Conservation (phyloP, 2,797 vertebrate species). For the Taeniopygia guttata region DNA sequence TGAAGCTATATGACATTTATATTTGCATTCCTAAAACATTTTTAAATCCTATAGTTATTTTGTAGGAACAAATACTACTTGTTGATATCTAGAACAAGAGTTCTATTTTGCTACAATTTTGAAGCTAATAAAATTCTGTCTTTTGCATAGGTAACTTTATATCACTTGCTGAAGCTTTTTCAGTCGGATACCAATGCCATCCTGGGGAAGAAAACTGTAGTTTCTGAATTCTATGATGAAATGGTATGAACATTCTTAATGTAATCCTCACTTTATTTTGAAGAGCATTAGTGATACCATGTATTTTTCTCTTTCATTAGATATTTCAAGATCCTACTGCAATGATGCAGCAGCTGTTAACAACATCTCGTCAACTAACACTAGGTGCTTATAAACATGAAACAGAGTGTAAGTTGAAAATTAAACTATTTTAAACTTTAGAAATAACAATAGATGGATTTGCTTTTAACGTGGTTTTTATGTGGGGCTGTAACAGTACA, state of each 20-base stretch:
- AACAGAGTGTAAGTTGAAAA: constrained; percentile 90
- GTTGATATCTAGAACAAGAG: background rate
- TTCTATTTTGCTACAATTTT: background rate
- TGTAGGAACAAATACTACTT: background rate
- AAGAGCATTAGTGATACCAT: background rate
- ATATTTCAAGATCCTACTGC: constrained; percentile 99
- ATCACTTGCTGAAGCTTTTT: constrained; percentile 96
- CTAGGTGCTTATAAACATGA: constrained; percentile 97
- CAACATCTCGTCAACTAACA: constrained; percentile 93
- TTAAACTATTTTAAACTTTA: background rate
- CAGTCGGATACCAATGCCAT: constrained; percentile 97
- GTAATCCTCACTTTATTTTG: background rate
- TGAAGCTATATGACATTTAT: background rate
- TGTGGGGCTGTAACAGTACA: background rate
- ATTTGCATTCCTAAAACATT: background rate
- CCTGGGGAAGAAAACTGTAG: constrained; percentile 94
- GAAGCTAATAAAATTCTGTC: constrained; percentile 8
- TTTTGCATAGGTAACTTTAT: constrained; percentile 89
- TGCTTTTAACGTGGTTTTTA: background rate
- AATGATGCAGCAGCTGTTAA: constrained; percentile 98
- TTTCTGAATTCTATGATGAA: constrained; percentile 98
- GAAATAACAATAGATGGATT: background rate
- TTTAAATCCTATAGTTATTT: background rate
- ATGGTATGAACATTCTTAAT: constrained; percentile 81
- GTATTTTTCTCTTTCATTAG: constrained; percentile 68